phyloP scores from a whole-genome alignment of 2,888 invertebrate species.

The Coelopa pilipes region DNA sequence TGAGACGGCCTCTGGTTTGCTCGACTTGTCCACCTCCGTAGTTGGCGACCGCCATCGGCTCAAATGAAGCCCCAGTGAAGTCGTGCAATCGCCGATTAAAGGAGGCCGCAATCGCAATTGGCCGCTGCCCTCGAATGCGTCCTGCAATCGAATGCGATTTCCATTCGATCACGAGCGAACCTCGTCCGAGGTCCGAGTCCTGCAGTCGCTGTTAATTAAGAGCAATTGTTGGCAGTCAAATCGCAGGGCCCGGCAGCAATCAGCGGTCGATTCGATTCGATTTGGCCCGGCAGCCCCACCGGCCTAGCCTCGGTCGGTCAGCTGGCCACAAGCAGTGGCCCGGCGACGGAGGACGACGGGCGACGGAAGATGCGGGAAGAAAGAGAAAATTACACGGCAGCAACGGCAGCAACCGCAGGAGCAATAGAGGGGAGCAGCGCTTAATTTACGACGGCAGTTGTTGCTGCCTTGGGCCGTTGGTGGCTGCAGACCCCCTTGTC shows the following conservation, averaged over 20 bases:
- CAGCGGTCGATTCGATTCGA: not conserved
- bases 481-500: too few species aligned
- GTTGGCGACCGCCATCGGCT: too few species aligned
- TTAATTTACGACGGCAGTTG: not conserved
- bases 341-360: too few species aligned
- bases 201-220: conserved; percentile 4
- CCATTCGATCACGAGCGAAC: not conserved
- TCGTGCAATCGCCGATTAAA: too few species aligned
- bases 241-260: not conserved
- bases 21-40: too few species aligned
- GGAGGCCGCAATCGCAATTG: not conserved
- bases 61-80: too few species aligned
- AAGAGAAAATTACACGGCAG: not conserved
- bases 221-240: conserved; percentile 6
- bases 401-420: not conserved
- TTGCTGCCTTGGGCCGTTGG: not conserved
- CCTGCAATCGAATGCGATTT: not conserved
- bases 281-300: too few species aligned
- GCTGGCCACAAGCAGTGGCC: too few species aligned
- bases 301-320: too few species aligned
- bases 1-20: too few species aligned
- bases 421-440: not conserved
- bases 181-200: not conserved
- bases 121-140: not conserved
- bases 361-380: not conserved